These are phyloP conservation scores for Alethe castanea DNA, from an alignment of 2,113 vertebrate genomes.

Conservation along the genomic window DNA sequence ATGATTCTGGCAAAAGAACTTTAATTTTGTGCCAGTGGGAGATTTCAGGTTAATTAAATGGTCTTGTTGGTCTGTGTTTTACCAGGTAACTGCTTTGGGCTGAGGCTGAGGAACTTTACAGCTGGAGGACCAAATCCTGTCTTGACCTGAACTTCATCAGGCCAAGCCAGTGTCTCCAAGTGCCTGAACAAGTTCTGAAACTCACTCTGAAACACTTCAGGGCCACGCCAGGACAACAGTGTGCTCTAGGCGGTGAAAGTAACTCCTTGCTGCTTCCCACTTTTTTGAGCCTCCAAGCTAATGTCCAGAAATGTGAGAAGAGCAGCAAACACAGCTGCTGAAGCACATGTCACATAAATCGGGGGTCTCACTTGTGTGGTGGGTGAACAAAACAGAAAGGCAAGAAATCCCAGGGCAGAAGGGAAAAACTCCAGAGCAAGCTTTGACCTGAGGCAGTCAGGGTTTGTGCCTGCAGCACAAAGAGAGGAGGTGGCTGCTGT, in stretches of 20 bases:
- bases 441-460: background rate
- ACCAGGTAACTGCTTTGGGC: constrained; percentile 55
- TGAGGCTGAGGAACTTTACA: constrained; percentile 55
- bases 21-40: constrained; percentile 70
- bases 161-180: background rate
- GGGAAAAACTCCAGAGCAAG: background rate
- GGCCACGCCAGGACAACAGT: background rate
- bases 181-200: background rate
- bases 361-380: background rate
- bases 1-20: constrained; percentile 70
- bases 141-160: background rate
- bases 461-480: background rate
- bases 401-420: background rate
- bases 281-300: background rate
- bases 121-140: background rate
- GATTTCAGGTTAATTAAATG: constrained; percentile 77
- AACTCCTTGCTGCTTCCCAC: background rate
- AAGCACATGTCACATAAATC: background rate
- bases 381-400: background rate
- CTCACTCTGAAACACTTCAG: background rate
- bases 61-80: constrained; percentile 14
- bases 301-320: background rate
- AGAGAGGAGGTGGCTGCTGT: background rate
- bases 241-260: background rate
- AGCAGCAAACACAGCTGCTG: background rate